These are phyloP conservation scores for Pleuronectes platessa DNA, from an alignment of 2,113 vertebrate genomes.

Conservation along the genomic window DNA sequence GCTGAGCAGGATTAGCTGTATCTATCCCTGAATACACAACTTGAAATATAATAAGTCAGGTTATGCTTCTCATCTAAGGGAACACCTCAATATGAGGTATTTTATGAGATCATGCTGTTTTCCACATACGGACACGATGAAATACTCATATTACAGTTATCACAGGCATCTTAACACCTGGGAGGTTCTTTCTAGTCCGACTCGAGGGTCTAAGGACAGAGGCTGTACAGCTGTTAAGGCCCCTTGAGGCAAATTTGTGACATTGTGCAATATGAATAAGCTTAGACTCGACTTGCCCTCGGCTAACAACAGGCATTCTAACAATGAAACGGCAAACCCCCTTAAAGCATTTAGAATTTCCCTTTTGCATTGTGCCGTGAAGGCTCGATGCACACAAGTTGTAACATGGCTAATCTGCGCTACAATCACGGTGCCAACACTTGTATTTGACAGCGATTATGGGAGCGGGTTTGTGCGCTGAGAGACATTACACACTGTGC, in stretches of 20 bases:
- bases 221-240: no score
- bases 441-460: constrained; percentile 53
- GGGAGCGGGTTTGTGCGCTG: constrained; percentile 20
- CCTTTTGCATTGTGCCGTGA: constrained; percentile 16
- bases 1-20: not conserved
- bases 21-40: not conserved
- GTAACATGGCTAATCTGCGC: constrained; percentile 37
- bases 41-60: not conserved
- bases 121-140: not conserved
- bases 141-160: not conserved
- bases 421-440: constrained; percentile 26
- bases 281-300: not conserved
- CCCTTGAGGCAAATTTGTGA: not conserved
- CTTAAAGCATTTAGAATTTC: constrained; percentile 15
- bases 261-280: not conserved
- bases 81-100: not conserved
- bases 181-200: not conserved
- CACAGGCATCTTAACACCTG: not conserved
- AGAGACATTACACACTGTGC: constrained; percentile 41
- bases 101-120: not conserved
- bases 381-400: constrained; percentile 1
- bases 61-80: not conserved
- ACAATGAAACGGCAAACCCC: constrained; percentile 4
- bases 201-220: not conserved
- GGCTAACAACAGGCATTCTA: not conserved